Conservation (phyloP, 2,797 vertebrate species). For the Urosaurus nigricauda region DNA sequence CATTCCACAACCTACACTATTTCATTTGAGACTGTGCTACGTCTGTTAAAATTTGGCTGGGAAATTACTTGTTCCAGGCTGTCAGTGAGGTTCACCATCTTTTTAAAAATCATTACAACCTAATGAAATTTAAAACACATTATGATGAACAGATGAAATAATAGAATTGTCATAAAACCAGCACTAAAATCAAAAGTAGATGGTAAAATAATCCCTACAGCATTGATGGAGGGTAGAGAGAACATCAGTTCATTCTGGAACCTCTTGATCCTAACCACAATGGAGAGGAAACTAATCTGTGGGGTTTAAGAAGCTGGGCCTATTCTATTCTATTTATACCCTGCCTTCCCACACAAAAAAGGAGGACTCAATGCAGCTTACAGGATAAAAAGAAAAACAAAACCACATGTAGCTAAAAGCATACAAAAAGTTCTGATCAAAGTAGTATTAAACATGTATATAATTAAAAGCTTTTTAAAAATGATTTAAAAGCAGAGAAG, state of each 20-base stretch:
- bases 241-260: not conserved
- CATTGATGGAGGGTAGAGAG: not conserved
- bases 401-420: too few species aligned
- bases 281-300: not conserved
- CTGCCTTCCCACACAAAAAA: too few species aligned
- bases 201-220: not conserved
- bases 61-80: not conserved
- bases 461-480: too few species aligned
- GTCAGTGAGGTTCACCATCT: not conserved
- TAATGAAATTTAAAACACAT: not conserved
- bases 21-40: too few species aligned
- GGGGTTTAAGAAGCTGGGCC: not conserved
- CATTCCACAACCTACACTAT: not conserved
- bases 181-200: not conserved
- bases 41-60: too few species aligned
- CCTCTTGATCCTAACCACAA: not conserved
- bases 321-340: too few species aligned
- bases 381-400: too few species aligned
- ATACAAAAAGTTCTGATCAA: too few species aligned
- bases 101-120: not conserved
- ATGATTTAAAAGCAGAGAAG: too few species aligned
- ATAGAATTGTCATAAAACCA: not conserved
- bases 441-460: too few species aligned
- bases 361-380: too few species aligned
- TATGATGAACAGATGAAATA: not conserved